Evolutionary conservation across 2,113 vertebrate species (phyloP).

Genomic region (Delphinapterus leucas): DNA sequence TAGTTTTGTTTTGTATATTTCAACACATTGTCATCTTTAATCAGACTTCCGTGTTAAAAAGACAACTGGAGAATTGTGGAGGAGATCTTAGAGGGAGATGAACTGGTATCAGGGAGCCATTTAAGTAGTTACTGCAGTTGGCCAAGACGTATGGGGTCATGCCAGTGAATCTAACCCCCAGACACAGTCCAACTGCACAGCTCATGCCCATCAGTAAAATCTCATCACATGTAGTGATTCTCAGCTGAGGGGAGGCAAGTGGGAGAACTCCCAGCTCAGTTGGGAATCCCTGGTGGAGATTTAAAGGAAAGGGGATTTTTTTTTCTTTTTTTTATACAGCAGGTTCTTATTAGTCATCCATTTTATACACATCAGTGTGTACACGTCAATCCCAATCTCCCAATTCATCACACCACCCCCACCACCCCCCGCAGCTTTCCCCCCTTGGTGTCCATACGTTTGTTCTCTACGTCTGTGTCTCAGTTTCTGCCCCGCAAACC

Average conservation of each 20-base stretch:
- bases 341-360: too few species aligned
- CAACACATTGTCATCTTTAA: not conserved
- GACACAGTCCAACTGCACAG: not conserved
- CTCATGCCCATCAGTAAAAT: not conserved
- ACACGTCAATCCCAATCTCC: too few species aligned
- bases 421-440: too few species aligned
- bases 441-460: too few species aligned
- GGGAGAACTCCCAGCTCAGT: not conserved
- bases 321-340: too few species aligned
- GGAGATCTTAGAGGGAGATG: not conserved
- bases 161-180: not conserved
- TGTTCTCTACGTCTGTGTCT: too few species aligned
- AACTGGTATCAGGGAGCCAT: not conserved
- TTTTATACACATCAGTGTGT: too few species aligned
- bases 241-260: not conserved
- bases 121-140: not conserved
- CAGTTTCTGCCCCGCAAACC: too few species aligned
- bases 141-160: not conserved
- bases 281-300: not conserved
- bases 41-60: not conserved
- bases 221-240: not conserved
- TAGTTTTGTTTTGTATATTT: constrained; percentile 13
- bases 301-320: not conserved
- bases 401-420: too few species aligned
- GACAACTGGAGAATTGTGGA: not conserved